phyloP scores from a whole-genome alignment of 2,113 vertebrate species.

The Butorides virescens region DNA sequence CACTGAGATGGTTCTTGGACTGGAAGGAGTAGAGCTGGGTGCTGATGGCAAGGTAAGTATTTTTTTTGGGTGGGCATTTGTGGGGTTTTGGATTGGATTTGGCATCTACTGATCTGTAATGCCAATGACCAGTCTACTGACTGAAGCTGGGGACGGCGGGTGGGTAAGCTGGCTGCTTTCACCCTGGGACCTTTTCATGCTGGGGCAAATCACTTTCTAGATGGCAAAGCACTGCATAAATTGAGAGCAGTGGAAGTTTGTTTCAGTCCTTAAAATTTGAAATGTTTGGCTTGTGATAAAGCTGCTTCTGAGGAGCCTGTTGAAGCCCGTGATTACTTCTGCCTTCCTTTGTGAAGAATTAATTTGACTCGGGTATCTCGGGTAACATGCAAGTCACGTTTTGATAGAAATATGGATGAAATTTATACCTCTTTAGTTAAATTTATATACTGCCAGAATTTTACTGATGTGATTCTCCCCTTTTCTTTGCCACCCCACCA shows the following conservation, averaged over 20 bases:
- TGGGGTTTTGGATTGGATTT: not conserved
- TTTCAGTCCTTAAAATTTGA: not conserved
- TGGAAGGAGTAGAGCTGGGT: constrained; percentile 93
- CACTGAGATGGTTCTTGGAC: constrained; percentile 90
- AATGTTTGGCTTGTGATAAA: not conserved
- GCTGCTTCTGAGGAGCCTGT: not conserved
- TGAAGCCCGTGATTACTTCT: not conserved
- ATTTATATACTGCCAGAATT: not conserved
- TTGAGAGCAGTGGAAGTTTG: not conserved
- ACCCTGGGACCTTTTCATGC: not conserved
- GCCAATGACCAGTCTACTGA: not conserved
- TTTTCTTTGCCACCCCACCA: not conserved
- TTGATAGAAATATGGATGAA: not conserved
- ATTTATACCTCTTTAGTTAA: not conserved
- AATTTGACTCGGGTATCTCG: not conserved
- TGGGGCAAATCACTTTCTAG: not conserved
- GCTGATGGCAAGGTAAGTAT: constrained; percentile 87
- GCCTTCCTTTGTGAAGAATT: not conserved
- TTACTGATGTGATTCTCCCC: not conserved
- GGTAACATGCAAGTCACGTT: not conserved
- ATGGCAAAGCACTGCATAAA: not conserved
- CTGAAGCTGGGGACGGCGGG: accelerated
- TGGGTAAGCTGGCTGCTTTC: not conserved
- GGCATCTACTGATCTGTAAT: not conserved
- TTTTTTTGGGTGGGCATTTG: too few relatives aligned